Conservation (phyloP, 92 coral and sea anemone genomes). For the Pocillopora grandis region DNA sequence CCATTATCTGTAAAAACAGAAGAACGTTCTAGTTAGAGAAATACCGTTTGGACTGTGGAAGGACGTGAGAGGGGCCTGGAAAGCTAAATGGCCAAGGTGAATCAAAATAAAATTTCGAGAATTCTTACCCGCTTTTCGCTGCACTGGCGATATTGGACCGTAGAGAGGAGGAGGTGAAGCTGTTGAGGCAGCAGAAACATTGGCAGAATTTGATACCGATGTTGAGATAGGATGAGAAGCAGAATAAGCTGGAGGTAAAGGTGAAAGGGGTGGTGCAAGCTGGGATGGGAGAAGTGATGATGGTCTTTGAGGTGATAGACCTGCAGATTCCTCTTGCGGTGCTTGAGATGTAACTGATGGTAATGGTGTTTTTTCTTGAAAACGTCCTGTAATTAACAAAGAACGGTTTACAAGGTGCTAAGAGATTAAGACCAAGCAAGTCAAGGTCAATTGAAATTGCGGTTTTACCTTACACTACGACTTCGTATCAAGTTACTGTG, state of each 20-base stretch:
- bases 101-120: too few species aligned
- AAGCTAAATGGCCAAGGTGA: too few species aligned
- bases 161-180: background rate
- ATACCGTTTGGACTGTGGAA: too few species aligned
- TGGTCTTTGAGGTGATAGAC: background rate
- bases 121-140: background rate
- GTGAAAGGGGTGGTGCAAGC: background rate
- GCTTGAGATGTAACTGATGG: background rate
- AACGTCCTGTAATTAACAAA: background rate
- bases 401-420: too few species aligned
- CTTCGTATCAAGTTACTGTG: too few species aligned
- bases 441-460: too few species aligned
- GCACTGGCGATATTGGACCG: background rate
- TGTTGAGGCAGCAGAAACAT: background rate
- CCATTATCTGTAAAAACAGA: slow-evolving; percentile 7
- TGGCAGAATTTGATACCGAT: background rate
- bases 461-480: too few species aligned
- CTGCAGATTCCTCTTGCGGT: background rate
- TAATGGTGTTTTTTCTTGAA: background rate
- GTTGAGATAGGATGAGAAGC: too few species aligned
- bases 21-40: too few species aligned
- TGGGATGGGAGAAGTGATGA: background rate
- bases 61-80: too few species aligned
- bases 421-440: too few species aligned
- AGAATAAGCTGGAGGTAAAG: background rate